Base-by-base conservation (phyloP, 2,797 vertebrate species). In the Enteromius paludinosus region DNA sequence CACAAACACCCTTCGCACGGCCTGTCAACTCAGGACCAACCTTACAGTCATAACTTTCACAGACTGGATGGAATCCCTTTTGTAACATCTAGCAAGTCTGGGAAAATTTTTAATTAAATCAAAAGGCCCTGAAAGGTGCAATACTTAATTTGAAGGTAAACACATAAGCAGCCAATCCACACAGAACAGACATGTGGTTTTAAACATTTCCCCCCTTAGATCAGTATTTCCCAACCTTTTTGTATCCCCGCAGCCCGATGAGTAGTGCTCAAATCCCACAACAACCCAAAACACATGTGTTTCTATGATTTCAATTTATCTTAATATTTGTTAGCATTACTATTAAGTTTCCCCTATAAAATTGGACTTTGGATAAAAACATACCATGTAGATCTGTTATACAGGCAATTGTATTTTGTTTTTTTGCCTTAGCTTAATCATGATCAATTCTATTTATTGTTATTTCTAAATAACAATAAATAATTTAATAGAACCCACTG, bases 171-270 rank as follows among this genome's bases (percentile, higher is more conserved):
- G 68, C 68, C 54, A 81, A 49, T 62, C 28, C 54, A 72, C 38
- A 47, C 28, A 33, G 41, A 80, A 71, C 54, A 71, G 28, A 80
- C 78, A 80, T 47, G 66, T 79, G 49, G 49, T 70, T 59, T 79
- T 68, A 23, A 30, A 28, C 15, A 18, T 28, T 70, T 10, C 3
- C 43, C n/a, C 6, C 68, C 4, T 12, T 14, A 30, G 25, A 71
- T 49, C 69, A 49, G 69, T 49, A 20, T 71, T 30, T 71, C 43
- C 5, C 45, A 72, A 14, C 5, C 10, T 33, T 49, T 70, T 71
- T 20, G 25, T 28, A 20, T 71, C 25, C 45, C 25, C 8, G 6
- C 17, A 47, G 69, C 69, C 45, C 1, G 17, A 33, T 49, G 25
- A 49, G 45, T 33, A 20, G 69, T 18, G 25, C 25, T 71, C 45